Percentiles rank a stretch among this genome's conserved stretches.
Evolutionary conservation across 2,888 invertebrate genomes (phyloP).

Genomic region (Tubulanus polymorphus): DNA sequence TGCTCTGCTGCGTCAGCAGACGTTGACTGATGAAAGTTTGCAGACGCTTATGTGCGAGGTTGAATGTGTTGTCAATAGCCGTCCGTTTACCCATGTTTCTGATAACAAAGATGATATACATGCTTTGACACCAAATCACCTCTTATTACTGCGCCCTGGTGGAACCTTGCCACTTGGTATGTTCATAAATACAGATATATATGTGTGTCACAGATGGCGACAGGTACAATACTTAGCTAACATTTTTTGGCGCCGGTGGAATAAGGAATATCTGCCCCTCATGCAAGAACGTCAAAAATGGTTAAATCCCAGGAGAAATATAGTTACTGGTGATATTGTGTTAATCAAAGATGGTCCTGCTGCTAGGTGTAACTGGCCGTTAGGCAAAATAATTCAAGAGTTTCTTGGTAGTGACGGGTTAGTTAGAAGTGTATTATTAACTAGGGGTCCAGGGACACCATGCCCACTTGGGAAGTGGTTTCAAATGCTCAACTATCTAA

Average conservation of each 20-base stretch:
- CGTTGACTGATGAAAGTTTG: background rate
- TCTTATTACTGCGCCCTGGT: slow-evolving; percentile 22
- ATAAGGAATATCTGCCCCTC: background rate
- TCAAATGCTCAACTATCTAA: too few species aligned
- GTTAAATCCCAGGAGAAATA: background rate
- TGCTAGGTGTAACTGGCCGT: slow-evolving; percentile 4
- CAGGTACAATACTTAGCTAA: too few species aligned
- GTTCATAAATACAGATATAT: background rate
- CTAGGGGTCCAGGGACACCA: too few species aligned
- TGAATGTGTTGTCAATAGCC: slow-evolving; percentile 2
- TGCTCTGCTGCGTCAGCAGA: background rate
- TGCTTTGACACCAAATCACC: slow-evolving; percentile 32
- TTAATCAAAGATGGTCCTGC: background rate
- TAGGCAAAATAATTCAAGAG: background rate
- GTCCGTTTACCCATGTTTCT: slow-evolving; percentile 4
- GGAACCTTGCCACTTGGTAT: background rate
- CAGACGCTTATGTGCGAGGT: slow-evolving; percentile 1
- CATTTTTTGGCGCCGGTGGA: slow-evolving; percentile 5
- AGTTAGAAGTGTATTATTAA: background rate
- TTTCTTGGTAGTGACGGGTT: background rate
- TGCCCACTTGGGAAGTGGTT: too few species aligned
- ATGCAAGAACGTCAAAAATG: slow-evolving; percentile 5
- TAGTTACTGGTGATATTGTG: slow-evolving; percentile 2
- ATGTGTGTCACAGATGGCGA: background rate
- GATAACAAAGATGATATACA: slow-evolving; percentile 6